Conservation (phyloP, 2,797 vertebrate genomes). For the Enteromius thamalakanensis region DNA sequence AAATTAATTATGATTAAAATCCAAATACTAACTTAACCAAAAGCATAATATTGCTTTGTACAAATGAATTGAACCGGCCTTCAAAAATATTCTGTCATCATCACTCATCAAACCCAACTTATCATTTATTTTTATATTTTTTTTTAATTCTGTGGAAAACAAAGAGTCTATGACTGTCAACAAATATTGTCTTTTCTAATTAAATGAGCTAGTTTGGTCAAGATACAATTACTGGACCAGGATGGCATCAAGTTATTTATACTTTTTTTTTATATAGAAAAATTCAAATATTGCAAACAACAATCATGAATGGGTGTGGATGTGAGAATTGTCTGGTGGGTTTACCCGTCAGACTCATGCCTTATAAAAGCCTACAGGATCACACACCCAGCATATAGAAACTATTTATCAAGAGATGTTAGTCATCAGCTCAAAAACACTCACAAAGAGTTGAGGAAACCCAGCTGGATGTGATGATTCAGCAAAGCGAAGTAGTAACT, state of each 20-base stretch:
- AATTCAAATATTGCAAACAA: not conserved
- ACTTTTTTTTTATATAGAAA: not conserved
- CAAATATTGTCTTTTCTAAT: not conserved
- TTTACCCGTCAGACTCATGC: slow-evolving; percentile 15
- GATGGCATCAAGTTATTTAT: not conserved
- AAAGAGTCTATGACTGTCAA: not conserved
- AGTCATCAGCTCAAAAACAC: slow-evolving; percentile 45
- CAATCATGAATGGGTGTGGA: slow-evolving; percentile 20
- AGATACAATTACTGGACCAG: too few species aligned
- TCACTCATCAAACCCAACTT: not conserved
- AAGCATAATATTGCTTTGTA: not conserved
- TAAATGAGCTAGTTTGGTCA: not conserved
- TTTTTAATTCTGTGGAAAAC: not conserved
- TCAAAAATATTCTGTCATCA: not conserved
- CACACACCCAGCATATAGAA: slow-evolving; percentile 40
- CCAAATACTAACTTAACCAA: not conserved
- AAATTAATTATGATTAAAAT: not conserved
- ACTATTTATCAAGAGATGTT: slow-evolving; percentile 48
- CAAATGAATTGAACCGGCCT: too few species aligned
- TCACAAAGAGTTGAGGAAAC: slow-evolving; percentile 42
- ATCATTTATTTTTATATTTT: not conserved
- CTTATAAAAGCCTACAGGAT: slow-evolving; percentile 57
- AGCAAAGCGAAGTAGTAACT: slow-evolving; percentile 34
- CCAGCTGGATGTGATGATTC: slow-evolving; percentile 46
- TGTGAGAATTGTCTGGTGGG: slow-evolving; percentile 34